These are phyloP conservation scores for Odobenus rosmarus DNA, from an alignment of 2,113 vertebrate genomes.

Conservation along the genomic window DNA sequence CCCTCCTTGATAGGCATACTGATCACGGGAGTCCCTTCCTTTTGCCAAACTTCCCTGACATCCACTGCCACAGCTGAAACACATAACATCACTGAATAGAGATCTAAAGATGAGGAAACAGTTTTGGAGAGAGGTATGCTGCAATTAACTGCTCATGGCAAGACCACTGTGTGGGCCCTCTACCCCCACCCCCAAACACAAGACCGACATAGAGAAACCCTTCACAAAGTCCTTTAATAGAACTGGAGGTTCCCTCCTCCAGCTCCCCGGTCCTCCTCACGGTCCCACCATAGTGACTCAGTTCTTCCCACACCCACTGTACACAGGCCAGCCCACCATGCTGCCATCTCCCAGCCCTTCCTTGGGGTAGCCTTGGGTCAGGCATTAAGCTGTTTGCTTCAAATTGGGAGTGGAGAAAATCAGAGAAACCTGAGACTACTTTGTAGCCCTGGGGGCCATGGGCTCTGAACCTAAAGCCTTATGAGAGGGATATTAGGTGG, in stretches of 20 bases:
- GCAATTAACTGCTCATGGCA: neutral
- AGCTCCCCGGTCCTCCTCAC: neutral
- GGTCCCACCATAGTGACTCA: neutral
- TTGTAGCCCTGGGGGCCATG: neutral
- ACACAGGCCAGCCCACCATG: neutral
- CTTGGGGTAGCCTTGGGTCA: neutral
- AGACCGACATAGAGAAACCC: slow-evolving; percentile 2
- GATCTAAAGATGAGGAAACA: neutral
- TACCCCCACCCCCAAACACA: neutral
- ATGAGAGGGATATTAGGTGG: neutral
- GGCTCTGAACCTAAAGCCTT: neutral
- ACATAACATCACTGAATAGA: neutral
- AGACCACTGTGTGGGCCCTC: neutral
- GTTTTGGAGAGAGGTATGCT: neutral
- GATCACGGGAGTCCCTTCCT: neutral
- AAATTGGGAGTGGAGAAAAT: neutral
- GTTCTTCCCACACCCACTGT: neutral
- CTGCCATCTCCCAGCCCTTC: neutral
- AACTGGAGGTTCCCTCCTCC: neutral
- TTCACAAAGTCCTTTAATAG: slow-evolving; percentile 72
- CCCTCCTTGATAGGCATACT: neutral
- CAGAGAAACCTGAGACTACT: neutral
- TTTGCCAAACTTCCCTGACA: neutral
- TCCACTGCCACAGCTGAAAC: neutral
- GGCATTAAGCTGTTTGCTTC: neutral